Conservation (phyloP, 2,113 vertebrate species). For the Aegotheles bennettii region DNA sequence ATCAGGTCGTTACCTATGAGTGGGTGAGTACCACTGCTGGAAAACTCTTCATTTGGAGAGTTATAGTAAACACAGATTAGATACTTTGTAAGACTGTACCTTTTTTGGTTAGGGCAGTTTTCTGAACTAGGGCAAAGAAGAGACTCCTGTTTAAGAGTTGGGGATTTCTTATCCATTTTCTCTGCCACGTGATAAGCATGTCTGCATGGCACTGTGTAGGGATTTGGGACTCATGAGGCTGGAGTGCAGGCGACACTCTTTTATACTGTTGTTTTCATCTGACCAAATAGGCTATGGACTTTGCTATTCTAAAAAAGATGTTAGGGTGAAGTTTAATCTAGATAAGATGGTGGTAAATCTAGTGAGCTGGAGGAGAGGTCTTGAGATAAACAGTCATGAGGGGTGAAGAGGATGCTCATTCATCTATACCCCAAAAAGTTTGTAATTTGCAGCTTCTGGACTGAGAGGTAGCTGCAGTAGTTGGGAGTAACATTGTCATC, state of each 20-base stretch:
- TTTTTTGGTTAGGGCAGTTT: neutral
- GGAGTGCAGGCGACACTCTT: neutral
- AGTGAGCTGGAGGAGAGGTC: neutral
- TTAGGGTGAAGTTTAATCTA: neutral
- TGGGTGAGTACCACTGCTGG: slow-evolving; percentile 81
- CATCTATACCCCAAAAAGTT: neutral
- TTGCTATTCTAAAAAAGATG: neutral
- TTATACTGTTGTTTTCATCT: neutral
- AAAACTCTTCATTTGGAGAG: neutral
- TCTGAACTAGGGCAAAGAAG: neutral
- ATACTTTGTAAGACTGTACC: neutral
- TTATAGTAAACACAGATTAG: neutral
- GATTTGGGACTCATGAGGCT: neutral
- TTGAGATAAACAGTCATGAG: neutral
- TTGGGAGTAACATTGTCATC: neutral
- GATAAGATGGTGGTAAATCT: neutral
- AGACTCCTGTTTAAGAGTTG: neutral
- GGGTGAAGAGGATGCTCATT: neutral
- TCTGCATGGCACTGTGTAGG: neutral
- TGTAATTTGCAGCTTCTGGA: neutral
- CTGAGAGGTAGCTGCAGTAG: neutral
- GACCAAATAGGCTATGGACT: neutral
- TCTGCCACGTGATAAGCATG: neutral
- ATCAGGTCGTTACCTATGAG: slow-evolving; percentile 96
- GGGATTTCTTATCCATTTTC: neutral